These are phyloP conservation scores for Archocentrus centrarchus DNA, from an alignment of 2,113 vertebrate species.

Conservation along the genomic window DNA sequence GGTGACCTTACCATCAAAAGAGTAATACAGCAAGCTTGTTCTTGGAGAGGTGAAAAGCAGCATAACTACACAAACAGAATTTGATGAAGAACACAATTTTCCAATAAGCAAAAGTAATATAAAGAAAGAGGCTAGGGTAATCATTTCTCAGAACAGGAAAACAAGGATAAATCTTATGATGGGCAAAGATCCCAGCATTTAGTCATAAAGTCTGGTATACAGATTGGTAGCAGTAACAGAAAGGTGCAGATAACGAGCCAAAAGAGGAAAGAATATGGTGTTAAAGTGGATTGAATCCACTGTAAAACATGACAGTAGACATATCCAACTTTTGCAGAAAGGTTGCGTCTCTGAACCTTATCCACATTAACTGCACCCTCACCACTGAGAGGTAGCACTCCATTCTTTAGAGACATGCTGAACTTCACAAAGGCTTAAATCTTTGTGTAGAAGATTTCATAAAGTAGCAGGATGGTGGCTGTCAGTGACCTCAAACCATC, in stretches of 20 bases:
- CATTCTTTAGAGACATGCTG: too few relatives aligned
- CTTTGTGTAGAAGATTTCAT: too few relatives aligned
- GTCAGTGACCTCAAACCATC: too few relatives aligned
- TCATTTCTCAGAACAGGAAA: neutral
- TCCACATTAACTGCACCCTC: too few relatives aligned
- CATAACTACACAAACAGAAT: neutral
- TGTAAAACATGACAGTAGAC: too few relatives aligned
- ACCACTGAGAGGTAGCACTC: too few relatives aligned
- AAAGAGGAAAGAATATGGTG: too few relatives aligned
- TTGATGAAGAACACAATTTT: neutral
- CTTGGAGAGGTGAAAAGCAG: neutral
- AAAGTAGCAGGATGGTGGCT: too few relatives aligned
- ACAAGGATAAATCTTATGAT: neutral
- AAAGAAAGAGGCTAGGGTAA: neutral
- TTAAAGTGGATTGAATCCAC: too few relatives aligned
- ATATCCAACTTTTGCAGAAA: too few relatives aligned
- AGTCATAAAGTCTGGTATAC: neutral
- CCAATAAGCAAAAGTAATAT: neutral
- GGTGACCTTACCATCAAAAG: neutral
- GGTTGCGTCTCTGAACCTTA: too few relatives aligned
- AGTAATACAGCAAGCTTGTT: neutral
- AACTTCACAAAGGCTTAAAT: too few relatives aligned
- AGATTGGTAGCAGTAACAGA: neutral
- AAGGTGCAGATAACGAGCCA: neutral
- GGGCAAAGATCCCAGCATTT: neutral